Percentiles rank a stretch among this genome's conserved stretches.
Evolutionary conservation across 2,888 invertebrate species (phyloP).

Genomic region (Drosophila paranaensis): DNA sequence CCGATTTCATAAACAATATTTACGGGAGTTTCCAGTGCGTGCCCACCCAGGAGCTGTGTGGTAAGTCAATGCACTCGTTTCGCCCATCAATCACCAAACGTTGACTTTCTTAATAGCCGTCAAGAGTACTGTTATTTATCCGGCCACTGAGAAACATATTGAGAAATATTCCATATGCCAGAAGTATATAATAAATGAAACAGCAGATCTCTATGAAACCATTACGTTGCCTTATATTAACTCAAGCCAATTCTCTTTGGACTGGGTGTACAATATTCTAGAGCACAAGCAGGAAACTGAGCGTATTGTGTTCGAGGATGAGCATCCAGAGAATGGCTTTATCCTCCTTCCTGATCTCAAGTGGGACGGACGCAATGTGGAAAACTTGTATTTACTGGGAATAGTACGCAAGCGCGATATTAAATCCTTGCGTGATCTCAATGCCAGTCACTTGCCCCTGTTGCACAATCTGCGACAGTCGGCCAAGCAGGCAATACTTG

Average conservation of each 20-base stretch:
- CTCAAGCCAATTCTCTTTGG: constrained; percentile 90
- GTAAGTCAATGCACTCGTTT: constrained; percentile 83
- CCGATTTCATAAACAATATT: constrained; percentile 92
- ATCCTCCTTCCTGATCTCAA: constrained; percentile 97
- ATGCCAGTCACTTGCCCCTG: constrained; percentile 90
- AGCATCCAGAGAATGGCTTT: constrained; percentile 91
- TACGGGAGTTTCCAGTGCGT: constrained; percentile 93
- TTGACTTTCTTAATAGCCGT: constrained; percentile 87
- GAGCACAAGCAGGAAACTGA: constrained; percentile 96
- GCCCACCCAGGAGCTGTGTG: constrained; percentile 87
- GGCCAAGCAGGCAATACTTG: constrained; percentile 89
- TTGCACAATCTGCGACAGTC: constrained; percentile 93
- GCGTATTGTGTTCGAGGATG: constrained; percentile 93
- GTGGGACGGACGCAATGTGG: constrained; percentile 93
- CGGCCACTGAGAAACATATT: constrained; percentile 96
- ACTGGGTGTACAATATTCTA: constrained; percentile 99
- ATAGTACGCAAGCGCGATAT: constrained; percentile 90
- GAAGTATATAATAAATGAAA: constrained; percentile 92
- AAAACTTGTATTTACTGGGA: constrained; percentile 94
- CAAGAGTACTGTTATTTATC: constrained; percentile 95
- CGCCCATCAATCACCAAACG: no score
- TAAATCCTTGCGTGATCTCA: constrained; percentile 94
- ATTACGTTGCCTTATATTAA: constrained; percentile 92
- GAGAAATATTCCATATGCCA: constrained; percentile 92
- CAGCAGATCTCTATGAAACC: constrained; percentile 91